Evolutionary conservation across 2,888 invertebrate genomes (phyloP).

Genomic region (Lycophotia porphyrea): DNA sequence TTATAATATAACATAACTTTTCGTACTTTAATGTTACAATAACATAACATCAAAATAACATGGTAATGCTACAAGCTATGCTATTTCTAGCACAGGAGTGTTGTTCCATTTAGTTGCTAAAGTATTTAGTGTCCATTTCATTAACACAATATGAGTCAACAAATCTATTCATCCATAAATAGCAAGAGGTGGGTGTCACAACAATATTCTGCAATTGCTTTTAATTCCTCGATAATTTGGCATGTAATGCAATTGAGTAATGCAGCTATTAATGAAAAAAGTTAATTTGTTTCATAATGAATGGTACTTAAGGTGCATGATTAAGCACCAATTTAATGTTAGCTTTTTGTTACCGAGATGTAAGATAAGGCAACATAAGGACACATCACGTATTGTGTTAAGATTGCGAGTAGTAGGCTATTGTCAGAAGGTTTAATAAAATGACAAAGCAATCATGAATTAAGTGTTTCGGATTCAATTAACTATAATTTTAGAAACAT

Average conservation of each 20-base stretch:
- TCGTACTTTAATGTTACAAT: neutral
- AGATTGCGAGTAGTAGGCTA: constrained; percentile 7
- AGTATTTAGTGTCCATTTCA: constrained; percentile 21
- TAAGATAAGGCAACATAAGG: constrained; percentile 12
- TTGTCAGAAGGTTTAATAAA: constrained; percentile 20
- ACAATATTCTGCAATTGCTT: constrained; percentile 28
- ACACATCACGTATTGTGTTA: constrained; percentile 4
- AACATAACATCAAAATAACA: neutral
- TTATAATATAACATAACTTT: neutral
- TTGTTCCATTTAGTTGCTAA: constrained; percentile 1
- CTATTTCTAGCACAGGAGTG: neutral
- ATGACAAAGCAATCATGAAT: constrained; percentile 10
- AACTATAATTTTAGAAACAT: neutral
- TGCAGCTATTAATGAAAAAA: constrained; percentile 13
- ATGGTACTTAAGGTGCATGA: constrained; percentile 4
- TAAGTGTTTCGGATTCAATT: neutral
- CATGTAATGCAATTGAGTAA: constrained; percentile 30
- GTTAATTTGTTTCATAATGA: constrained; percentile 13
- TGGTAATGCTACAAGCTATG: neutral
- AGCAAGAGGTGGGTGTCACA: constrained; percentile 12
- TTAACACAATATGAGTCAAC: constrained; percentile 32
- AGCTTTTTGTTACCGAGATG: constrained; percentile 1
- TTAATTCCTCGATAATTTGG: constrained; percentile 45
- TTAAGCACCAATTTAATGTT: constrained; percentile 14
- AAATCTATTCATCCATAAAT: constrained; percentile 46